These are phyloP conservation scores for Andrena bicolor DNA, from an alignment of 2,888 invertebrate genomes.

Conservation along the genomic window DNA sequence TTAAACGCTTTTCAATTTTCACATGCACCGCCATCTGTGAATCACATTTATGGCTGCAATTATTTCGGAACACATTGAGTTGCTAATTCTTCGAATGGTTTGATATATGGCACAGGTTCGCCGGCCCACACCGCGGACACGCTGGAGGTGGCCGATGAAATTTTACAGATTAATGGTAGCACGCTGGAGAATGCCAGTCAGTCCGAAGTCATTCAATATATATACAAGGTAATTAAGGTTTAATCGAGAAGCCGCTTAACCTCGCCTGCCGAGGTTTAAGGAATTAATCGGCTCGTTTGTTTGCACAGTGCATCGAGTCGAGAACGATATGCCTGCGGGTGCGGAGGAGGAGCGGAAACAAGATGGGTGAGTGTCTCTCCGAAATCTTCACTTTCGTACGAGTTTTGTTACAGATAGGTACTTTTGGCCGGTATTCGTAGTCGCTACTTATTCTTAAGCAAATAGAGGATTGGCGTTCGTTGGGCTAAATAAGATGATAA, in stretches of 20 bases:
- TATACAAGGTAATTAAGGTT: conserved; percentile 93
- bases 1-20: not conserved
- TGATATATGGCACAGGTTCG: conserved; percentile 87
- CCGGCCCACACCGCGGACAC: conserved; percentile 96
- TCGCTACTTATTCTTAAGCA: too few species aligned
- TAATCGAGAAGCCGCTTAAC: not conserved
- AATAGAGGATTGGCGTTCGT: too few species aligned
- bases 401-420: too few species aligned
- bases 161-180: conserved; percentile 98
- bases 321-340: conserved; percentile 97
- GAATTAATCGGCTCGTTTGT: conserved; percentile 41
- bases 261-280: not conserved
- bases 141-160: conserved; percentile 98
- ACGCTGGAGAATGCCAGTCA: conserved; percentile 96
- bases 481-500: too few species aligned
- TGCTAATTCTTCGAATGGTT: not conserved
- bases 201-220: conserved; percentile 96
- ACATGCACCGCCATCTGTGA: not conserved
- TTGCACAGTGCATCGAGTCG: conserved; percentile 95
- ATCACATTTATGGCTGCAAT: not conserved
- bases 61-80: not conserved
- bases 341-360: conserved; percentile 94
- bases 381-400: not conserved
- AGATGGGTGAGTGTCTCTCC: conserved; percentile 90
- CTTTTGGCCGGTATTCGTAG: too few species aligned